Conservation (phyloP, 2,888 invertebrate genomes). For the Yponomeuta malinellus region DNA sequence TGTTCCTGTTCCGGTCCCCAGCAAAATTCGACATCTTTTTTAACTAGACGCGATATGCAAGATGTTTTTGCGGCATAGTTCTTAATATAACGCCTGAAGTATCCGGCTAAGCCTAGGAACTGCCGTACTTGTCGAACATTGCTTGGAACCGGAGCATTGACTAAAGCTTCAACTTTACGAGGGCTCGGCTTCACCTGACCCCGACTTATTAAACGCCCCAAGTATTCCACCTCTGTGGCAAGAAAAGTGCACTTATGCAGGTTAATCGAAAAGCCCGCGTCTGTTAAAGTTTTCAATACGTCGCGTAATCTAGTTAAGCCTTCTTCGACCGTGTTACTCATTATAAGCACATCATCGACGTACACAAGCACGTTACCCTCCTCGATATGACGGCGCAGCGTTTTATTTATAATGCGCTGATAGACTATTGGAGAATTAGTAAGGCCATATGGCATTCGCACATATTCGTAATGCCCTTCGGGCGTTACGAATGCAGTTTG, state of each 20-base stretch:
- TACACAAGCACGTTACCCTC: too few species aligned
- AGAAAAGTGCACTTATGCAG: too few species aligned
- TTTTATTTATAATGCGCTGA: too few species aligned
- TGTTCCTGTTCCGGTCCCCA: conserved; percentile 15
- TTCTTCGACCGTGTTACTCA: neutral
- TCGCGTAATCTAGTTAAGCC: neutral
- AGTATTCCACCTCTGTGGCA: too few species aligned
- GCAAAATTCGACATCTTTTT: conserved; percentile 18
- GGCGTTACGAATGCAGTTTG: too few species aligned
- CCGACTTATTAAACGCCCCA: neutral
- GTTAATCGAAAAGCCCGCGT: neutral
- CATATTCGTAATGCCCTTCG: too few species aligned
- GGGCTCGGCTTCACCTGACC: conserved; percentile 16
- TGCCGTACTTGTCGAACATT: conserved; percentile 13
- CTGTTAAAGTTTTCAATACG: neutral
- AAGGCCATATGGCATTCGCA: too few species aligned
- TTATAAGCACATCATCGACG: too few species aligned
- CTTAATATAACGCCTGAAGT: conserved; percentile 14
- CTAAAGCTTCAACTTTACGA: conserved; percentile 11
- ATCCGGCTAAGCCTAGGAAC: conserved; percentile 14
- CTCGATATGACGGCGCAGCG: too few species aligned
- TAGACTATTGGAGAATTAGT: too few species aligned
- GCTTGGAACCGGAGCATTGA: conserved; percentile 2
- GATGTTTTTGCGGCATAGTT: conserved; percentile 12
- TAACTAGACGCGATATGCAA: conserved; percentile 17